A percentile compares a stretch with the other conserved stretches of the same genome.
Evolutionary conservation across 1,140 invertebrate species (phyloP).

Genomic region (Trichomalopsis sarcophagae): DNA sequence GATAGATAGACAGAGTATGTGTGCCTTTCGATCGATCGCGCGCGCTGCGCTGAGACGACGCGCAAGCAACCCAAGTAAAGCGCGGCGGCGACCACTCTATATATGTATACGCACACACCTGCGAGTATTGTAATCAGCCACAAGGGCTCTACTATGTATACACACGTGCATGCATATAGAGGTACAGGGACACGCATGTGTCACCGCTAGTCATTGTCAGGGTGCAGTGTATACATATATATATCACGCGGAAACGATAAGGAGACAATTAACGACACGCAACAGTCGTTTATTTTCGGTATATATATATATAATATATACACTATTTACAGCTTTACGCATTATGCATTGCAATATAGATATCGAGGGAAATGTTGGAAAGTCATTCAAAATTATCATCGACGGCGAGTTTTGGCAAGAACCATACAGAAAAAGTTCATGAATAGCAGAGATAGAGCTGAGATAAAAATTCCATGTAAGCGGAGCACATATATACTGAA

Average conservation of each 20-base stretch:
- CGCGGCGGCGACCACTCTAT: neutral
- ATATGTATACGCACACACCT: neutral
- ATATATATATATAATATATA: neutral
- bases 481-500: neutral
- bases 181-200: neutral
- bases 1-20: neutral
- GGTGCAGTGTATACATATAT: constrained; percentile 5
- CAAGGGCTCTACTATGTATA: neutral
- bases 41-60: neutral
- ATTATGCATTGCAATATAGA: neutral
- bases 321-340: neutral
- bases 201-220: neutral
- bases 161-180: neutral
- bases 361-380: neutral
- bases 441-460: no score
- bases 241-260: neutral
- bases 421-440: neutral
- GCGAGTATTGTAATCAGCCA: neutral
- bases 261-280: neutral
- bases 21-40: constrained; percentile 16
- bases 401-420: neutral
- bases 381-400: no score
- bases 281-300: neutral
- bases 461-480: no score
- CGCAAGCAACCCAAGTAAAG: neutral